These are phyloP conservation scores for Watsonalla binaria DNA, from an alignment of 2,888 invertebrate genomes.

Conservation along the genomic window DNA sequence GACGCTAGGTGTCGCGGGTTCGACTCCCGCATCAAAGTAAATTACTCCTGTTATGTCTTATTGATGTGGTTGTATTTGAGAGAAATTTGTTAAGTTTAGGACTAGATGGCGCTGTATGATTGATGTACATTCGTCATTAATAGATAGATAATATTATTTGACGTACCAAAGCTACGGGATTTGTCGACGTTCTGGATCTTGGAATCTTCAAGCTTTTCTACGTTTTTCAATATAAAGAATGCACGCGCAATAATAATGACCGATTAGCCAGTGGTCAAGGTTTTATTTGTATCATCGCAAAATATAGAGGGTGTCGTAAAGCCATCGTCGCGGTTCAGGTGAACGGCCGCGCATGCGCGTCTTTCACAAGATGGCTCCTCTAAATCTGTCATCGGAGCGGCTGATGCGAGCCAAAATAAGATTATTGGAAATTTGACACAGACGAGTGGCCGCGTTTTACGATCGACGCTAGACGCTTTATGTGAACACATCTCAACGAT, in stretches of 20 bases:
- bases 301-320: constrained; percentile 60
- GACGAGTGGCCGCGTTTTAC: constrained; percentile 61
- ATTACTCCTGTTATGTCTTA: no score
- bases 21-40: no score
- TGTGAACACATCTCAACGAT: constrained; percentile 50
- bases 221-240: constrained; percentile 8
- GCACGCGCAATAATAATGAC: constrained; percentile 26
- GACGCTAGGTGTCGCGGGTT: no score
- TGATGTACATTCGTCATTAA: no score
- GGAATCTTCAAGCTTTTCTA: no score
- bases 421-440: constrained; percentile 75
- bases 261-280: constrained; percentile 57
- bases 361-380: constrained; percentile 66
- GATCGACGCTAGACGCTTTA: constrained; percentile 56
- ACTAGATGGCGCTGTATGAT: no score
- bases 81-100: no score
- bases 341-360: constrained; percentile 65
- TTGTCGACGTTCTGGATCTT: no score
- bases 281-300: constrained; percentile 66
- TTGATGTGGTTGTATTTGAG: no score
- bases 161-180: no score
- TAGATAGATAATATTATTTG: no score
- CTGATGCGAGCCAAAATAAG: constrained; percentile 79
- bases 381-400: constrained; percentile 70
- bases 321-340: constrained; percentile 69